Base-by-base conservation (phyloP, 2,113 vertebrate species). In the Nothobranchius furzeri region DNA sequence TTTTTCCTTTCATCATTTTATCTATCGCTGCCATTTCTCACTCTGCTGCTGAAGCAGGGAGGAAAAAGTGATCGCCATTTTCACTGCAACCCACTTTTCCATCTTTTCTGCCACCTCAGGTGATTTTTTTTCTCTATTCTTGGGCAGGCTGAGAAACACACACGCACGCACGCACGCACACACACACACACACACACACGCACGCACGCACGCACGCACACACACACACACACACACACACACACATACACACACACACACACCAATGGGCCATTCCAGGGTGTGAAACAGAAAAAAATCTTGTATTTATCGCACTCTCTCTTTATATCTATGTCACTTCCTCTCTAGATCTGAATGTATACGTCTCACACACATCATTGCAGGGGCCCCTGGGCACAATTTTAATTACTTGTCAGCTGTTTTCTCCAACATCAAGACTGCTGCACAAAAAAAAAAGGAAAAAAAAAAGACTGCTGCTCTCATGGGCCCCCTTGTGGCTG, bases 21-120 rank as follows among this genome's bases (percentile, higher is more conserved):
- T 37, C 25, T 30, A 13, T 75, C 64, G 55, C 69, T 40, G 14
- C 62, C 35, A 10, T 52, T 43, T 25, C 15, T 35, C 14, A 2
- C 12, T 42, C 25, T 12, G 4, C 45, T 45, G 57, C 49, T 37
- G 49, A 64, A 79, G 60, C 7, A 12, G 11, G 52, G 69, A 55
- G 53, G 69, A 84, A 75, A 61, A 47, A 60, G 8, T 12, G 17
- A 68, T 64, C 30, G 30, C 30, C 30, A 30, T 30, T 80, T 75
- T 64, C 56, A 6, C 35, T 58, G 58, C 61, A 76, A 30, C 46
- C 50, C 63, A 79, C 68, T 82, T 82, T 68, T 30, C 79, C 73
- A 79, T 79, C 66, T 82, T 77, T 74, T 82, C 76, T 57, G 6
- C 76, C 67, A 75, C 24, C 49, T 62, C n/a, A 12, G 65, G 24